These are phyloP conservation scores for Hyalella azteca DNA, from an alignment of 2,888 invertebrate species.

Conservation along the genomic window DNA sequence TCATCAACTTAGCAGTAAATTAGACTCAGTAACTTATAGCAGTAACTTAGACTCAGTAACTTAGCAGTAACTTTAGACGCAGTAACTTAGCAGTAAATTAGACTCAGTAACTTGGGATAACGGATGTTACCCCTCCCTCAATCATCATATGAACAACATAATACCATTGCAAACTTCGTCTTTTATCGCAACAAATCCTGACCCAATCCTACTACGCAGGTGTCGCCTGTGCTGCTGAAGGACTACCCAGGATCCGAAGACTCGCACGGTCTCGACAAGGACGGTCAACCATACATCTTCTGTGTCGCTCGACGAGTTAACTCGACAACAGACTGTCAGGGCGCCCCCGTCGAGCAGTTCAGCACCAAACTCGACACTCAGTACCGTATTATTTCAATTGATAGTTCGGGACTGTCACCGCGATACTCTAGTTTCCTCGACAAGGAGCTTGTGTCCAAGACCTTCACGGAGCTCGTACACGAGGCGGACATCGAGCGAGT, in stretches of 20 bases:
- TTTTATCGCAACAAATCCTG: too few relatives aligned
- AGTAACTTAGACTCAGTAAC: too few relatives aligned
- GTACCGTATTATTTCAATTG: conserved; percentile 82
- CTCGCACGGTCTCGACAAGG: conserved; percentile 18
- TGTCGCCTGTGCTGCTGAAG: conserved; percentile 8
- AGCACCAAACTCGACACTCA: conserved; percentile 86
- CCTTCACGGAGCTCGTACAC: conserved; percentile 85
- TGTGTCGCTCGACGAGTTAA: conserved; percentile 54
- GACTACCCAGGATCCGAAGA: conserved; percentile 21
- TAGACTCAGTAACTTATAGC: too few relatives aligned
- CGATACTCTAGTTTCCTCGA: not conserved
- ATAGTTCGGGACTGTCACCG: conserved; percentile 64
- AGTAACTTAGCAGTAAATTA: too few relatives aligned
- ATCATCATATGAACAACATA: too few relatives aligned
- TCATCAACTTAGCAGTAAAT: too few relatives aligned
- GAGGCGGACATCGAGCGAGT: conserved; percentile 80
- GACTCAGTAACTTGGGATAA: too few relatives aligned
- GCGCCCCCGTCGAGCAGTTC: conserved; percentile 78
- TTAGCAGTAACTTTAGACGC: too few relatives aligned
- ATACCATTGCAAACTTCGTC: too few relatives aligned
- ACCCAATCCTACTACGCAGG: not conserved
- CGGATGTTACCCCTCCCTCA: too few relatives aligned
- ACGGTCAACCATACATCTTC: conserved; percentile 24
- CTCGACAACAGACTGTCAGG: conserved; percentile 60
- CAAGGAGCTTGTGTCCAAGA: conserved; percentile 70